phyloP scores from a whole-genome alignment of 2,888 invertebrate genomes.

The Nymphalis c-album region DNA sequence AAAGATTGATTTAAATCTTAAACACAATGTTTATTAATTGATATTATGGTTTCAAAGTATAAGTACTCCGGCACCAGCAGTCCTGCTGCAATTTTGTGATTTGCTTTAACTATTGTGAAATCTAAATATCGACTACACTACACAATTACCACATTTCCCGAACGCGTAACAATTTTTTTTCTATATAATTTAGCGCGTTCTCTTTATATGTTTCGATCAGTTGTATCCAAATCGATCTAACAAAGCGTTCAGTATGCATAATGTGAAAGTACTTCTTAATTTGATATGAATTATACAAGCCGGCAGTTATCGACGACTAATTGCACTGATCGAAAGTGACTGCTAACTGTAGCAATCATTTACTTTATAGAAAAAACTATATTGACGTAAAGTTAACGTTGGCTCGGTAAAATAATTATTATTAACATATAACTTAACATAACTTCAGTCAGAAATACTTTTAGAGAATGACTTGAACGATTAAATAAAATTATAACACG shows the following conservation, averaged over 20 bases:
- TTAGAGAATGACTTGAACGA: slow-evolving; percentile 12
- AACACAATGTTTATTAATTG: too few relatives aligned
- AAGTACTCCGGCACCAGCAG: too few relatives aligned
- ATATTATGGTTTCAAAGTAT: too few relatives aligned
- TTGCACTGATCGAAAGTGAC: slow-evolving; percentile 54
- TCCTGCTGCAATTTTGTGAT: too few relatives aligned
- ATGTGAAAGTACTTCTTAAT: slow-evolving; percentile 52
- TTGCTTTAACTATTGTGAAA: too few relatives aligned
- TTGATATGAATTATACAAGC: slow-evolving; percentile 49
- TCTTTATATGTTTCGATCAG: background rate
- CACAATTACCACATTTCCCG: too few relatives aligned
- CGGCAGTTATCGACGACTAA: slow-evolving; percentile 45
- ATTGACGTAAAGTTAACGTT: slow-evolving; percentile 8
- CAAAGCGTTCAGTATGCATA: background rate
- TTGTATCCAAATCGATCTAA: slow-evolving; percentile 8
- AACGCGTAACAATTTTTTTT: too few relatives aligned
- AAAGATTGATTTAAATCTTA: too few relatives aligned
- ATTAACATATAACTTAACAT: slow-evolving; percentile 14
- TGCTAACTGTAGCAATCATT: slow-evolving; percentile 1
- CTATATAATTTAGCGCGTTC: too few relatives aligned
- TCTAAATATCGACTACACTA: too few relatives aligned
- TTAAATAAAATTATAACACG: slow-evolving; percentile 14
- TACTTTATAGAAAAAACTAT: background rate
- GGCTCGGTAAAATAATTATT: slow-evolving; percentile 14
- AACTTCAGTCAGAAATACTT: slow-evolving; percentile 14